Evolutionary conservation across 2,797 vertebrate genomes (phyloP).

Genomic region (Perodicticus potto): DNA sequence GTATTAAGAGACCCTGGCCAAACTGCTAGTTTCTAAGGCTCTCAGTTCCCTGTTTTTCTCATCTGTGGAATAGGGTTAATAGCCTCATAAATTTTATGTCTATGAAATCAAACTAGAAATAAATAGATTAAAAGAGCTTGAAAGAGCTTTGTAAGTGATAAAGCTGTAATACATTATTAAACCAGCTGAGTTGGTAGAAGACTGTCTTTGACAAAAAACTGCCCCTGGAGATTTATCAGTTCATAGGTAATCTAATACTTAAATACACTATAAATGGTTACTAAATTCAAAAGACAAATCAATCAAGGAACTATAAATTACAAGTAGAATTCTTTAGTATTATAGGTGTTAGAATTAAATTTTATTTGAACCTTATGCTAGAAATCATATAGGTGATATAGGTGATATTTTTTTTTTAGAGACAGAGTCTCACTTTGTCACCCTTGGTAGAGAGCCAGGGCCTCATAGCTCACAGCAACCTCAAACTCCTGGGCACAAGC

Average conservation of each 20-base stretch:
- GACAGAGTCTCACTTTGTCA: too few relatives aligned
- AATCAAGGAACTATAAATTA: constrained; percentile 39
- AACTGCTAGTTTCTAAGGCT: background rate
- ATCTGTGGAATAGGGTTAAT: constrained; percentile 1
- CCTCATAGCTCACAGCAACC: too few relatives aligned
- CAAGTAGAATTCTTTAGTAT: constrained; percentile 1
- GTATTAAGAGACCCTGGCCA: background rate
- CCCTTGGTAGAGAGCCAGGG: too few relatives aligned
- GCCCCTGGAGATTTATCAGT: background rate
- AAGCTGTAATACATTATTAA: constrained; percentile 38
- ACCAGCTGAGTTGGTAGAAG: constrained; percentile 24
- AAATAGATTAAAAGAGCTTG: background rate
- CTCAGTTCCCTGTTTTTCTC: background rate
- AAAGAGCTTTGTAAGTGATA: constrained; percentile 18
- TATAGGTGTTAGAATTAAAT: background rate
- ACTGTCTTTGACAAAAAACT: constrained; percentile 28
- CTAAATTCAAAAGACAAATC: constrained; percentile 56
- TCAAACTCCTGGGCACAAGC: too few relatives aligned
- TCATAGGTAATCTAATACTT: constrained; percentile 20
- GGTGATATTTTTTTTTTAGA: too few relatives aligned
- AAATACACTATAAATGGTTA: constrained; percentile 16
- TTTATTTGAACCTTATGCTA: constrained; percentile 10
- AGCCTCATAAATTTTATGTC: background rate
- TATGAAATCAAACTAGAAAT: constrained; percentile 53
- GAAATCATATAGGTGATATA: background rate